Base-by-base conservation (phyloP, 2,113 vertebrate genomes). In the Eretmochelys imbricata region DNA sequence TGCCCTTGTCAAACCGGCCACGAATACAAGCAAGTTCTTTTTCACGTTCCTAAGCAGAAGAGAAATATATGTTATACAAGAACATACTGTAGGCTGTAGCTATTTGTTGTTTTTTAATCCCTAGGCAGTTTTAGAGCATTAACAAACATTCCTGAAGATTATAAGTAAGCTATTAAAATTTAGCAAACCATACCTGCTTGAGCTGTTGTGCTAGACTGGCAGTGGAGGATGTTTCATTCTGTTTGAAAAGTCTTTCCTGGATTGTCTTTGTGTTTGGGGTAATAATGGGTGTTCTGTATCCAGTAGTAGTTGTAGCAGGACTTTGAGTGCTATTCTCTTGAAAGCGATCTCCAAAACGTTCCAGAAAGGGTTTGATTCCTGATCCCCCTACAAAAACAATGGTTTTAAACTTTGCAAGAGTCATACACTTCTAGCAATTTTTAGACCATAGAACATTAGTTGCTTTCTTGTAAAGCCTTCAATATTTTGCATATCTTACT, bases 291-390 rank as follows among this genome's bases (percentile, higher is more conserved):
- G 98, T 98, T 51, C 90, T 98, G n/a, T 97, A 96, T 25, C 96
- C 91, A 3, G 97, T 92, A 80, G 82, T 88, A 16, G 54, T 82
- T 7, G 97, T 89, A 55, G 97, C 96, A 48, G 99, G 98, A 89
- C 97, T 98, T 42, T 59, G 98, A 78, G 91, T 93, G 16, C 87
- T 97, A 14, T 95, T 98, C 81, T 99, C 98, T 84, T 99, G 99
- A 95, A 98, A 99, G 90, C 95, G 97, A 87, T 99, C 99, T 65
- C 98, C 99, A 98, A 99, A 99, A 76, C 98, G 99, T 96, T 99
- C 99, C 98, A 99, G 97, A 94, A 99, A 99, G 88, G 99, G 98
- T 92, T 99, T 99, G 46, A 99, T 99, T 93, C 98, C 99, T 91
- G 89, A 89, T 90, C 98, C 98, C 96, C 98, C 98, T 98, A 88